These are phyloP conservation scores for Mormyrus hasselquistii DNA, from an alignment of 2,797 vertebrate species.

Conservation along the genomic window DNA sequence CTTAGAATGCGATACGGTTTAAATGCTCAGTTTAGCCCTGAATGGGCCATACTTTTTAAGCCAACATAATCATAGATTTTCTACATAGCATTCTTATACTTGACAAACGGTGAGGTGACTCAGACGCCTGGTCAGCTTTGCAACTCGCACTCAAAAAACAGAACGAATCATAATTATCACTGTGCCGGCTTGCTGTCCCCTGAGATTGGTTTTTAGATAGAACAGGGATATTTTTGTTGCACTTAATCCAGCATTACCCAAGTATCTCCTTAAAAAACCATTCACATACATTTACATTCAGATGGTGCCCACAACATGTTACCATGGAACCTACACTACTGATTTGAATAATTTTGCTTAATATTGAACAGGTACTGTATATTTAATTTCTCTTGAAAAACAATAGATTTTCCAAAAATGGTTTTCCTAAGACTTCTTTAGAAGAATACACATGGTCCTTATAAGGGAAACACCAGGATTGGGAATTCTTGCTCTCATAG, in stretches of 20 bases:
- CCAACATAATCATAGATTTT: background rate
- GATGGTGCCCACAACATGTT: background rate
- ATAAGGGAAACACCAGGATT: background rate
- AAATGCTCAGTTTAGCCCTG: background rate
- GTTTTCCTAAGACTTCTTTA: background rate
- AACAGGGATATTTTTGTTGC: background rate
- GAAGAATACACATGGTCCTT: background rate
- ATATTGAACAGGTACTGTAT: background rate
- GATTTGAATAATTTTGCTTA: background rate
- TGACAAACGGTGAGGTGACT: background rate
- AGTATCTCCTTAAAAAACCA: background rate
- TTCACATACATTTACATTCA: background rate
- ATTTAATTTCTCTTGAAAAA: background rate
- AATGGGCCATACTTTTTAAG: background rate
- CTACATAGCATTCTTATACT: background rate
- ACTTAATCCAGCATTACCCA: background rate
- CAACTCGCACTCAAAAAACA: background rate
- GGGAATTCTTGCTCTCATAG: background rate
- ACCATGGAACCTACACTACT: background rate
- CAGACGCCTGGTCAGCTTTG: background rate
- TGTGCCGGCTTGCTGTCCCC: background rate
- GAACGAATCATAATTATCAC: background rate
- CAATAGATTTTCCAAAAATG: background rate
- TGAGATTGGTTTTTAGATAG: conserved; percentile 9
- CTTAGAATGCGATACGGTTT: background rate